Conservation (phyloP, 2,888 invertebrate genomes). For the Nomada flava region DNA sequence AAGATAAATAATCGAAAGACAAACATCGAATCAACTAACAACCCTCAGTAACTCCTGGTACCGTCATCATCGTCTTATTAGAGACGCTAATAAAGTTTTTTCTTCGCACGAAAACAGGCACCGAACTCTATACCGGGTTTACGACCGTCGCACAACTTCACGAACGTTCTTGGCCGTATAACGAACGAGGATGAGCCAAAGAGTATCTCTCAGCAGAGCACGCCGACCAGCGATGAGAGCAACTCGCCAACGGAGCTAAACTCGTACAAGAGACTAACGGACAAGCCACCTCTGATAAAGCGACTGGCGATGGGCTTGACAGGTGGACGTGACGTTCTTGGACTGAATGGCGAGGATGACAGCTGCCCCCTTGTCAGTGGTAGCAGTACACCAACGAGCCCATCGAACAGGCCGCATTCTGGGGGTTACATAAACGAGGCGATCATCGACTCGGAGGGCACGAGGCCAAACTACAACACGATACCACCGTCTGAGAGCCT, state of each 20-base stretch:
- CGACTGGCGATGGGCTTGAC: slow-evolving; percentile 91
- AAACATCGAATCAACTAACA: not conserved
- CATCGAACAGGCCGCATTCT: slow-evolving; percentile 88
- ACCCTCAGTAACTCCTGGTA: not conserved
- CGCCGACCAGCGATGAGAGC: slow-evolving; percentile 93
- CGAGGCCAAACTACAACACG: slow-evolving; percentile 78
- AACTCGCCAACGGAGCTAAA: slow-evolving; percentile 95
- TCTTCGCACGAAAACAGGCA: slow-evolving; percentile 75
- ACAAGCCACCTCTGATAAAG: slow-evolving; percentile 92
- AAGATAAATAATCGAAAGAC: too few relatives aligned
- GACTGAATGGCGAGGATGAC: slow-evolving; percentile 87
- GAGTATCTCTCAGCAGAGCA: slow-evolving; percentile 85
- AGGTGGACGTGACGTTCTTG: slow-evolving; percentile 82
- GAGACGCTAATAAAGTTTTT: not conserved
- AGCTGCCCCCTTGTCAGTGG: slow-evolving; percentile 91
- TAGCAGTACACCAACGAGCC: slow-evolving; percentile 88
- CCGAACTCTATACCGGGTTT: slow-evolving; percentile 90
- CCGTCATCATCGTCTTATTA: not conserved
- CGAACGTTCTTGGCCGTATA: slow-evolving; percentile 84
- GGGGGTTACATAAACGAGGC: slow-evolving; percentile 93
- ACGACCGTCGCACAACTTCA: slow-evolving; percentile 86
- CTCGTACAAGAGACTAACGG: slow-evolving; percentile 92
- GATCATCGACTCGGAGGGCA: slow-evolving; percentile 87
- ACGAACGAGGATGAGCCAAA: slow-evolving; percentile 81
- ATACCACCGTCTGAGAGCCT: slow-evolving; percentile 79